phyloP scores from a whole-genome alignment of 2,888 invertebrate genomes.

The Julus scanicus region DNA sequence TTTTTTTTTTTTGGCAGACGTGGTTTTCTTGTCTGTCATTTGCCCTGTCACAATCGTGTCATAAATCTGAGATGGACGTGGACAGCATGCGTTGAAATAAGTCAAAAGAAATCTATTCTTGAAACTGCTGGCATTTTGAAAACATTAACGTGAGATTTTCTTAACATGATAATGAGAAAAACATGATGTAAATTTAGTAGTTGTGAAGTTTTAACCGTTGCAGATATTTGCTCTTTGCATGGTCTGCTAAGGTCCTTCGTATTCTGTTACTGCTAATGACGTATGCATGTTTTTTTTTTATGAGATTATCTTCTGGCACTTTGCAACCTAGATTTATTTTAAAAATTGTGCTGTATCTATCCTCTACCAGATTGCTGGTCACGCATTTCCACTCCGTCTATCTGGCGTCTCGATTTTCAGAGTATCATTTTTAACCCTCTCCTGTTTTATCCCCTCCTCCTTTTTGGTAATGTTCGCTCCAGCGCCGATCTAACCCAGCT shows the following conservation, averaged over 20 bases:
- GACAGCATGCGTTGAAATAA: no score
- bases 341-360: neutral
- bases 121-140: no score
- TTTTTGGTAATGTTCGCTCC: neutral
- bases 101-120: no score
- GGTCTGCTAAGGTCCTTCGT: neutral
- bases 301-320: neutral
- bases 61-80: no score
- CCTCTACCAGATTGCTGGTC: neutral
- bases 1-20: no score
- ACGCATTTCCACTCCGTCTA: neutral
- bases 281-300: neutral
- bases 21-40: no score
- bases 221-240: neutral
- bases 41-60: no score
- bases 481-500: neutral
- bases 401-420: neutral
- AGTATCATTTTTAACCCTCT: neutral
- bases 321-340: slow-evolving; percentile 13
- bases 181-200: no score
- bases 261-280: no score
- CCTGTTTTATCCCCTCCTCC: neutral
- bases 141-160: no score
- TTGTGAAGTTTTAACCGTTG: no score
- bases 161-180: no score